phyloP scores from a whole-genome alignment of 30 jellyfish, hydroid and myxozoan species.

The Morbakka virulenta region DNA sequence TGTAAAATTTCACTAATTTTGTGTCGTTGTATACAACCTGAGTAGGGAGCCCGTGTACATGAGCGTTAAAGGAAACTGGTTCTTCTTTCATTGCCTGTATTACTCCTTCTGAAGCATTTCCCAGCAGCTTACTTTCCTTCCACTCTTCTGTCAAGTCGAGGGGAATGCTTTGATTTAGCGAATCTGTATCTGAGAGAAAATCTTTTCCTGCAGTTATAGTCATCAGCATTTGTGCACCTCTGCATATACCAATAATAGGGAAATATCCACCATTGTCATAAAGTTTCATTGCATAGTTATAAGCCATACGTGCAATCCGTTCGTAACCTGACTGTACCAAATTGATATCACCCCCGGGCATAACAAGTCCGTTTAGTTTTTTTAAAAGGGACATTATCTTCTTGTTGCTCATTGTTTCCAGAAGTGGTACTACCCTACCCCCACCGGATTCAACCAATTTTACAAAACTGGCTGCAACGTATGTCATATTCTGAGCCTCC shows the following conservation, averaged over 20 bases:
- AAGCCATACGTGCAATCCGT: slow-evolving; percentile 53
- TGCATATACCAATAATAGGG: slow-evolving; percentile 85
- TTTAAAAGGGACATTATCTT: slow-evolving; percentile 34
- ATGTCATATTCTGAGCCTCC: slow-evolving; percentile 39
- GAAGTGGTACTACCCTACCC: slow-evolving; percentile 75
- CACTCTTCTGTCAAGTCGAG: slow-evolving; percentile 62
- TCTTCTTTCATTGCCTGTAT: slow-evolving; percentile 54
- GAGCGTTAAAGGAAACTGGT: slow-evolving; percentile 83
- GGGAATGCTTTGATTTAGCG: slow-evolving; percentile 66
- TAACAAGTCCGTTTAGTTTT: slow-evolving; percentile 65
- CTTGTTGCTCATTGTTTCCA: slow-evolving; percentile 55
- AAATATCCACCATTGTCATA: slow-evolving; percentile 67
- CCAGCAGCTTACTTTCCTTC: slow-evolving; percentile 63
- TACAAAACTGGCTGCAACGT: slow-evolving; percentile 69
- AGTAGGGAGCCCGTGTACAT: slow-evolving; percentile 56
- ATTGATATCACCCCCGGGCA: slow-evolving; percentile 89
- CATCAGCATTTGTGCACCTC: slow-evolving; percentile 87
- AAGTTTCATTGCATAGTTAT: slow-evolving; percentile 41
- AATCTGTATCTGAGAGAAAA: slow-evolving; percentile 47
- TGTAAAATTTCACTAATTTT: slow-evolving; percentile 42
- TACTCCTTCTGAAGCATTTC: slow-evolving; percentile 79
- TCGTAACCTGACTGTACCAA: slow-evolving; percentile 76
- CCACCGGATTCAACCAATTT: slow-evolving; percentile 82
- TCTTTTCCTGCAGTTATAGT: slow-evolving; percentile 57
- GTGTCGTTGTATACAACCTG: slow-evolving; percentile 23